Evolutionary conservation across 2,797 vertebrate genomes (phyloP), one percentile per base, ranked within the genome.

Genomic region (Thunnus albacares): DNA sequence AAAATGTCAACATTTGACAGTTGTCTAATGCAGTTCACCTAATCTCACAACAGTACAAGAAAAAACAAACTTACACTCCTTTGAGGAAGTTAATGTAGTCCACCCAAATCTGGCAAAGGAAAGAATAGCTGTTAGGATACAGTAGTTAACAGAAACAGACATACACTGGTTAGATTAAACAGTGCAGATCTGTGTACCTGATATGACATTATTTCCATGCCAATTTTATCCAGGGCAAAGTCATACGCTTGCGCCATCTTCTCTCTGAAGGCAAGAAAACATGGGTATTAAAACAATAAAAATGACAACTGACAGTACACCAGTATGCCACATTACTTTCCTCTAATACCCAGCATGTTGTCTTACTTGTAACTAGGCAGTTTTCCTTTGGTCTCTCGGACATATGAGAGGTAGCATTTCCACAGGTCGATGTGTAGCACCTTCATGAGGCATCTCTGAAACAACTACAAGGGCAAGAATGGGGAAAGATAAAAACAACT

Each of bases 151-250:
- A 79, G 5, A 57, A 59, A 26, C 4, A 17, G 2, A 60, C 1
- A 58, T 2, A 49, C 10, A 73, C 24, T 18, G 6, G 33, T 9
- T n/a, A 0, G 8, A 70, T 55, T 43, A 14, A 35, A 71, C 0
- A 2, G 4, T 1, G 26, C 41, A 22, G 15, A 76, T 67, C 6
- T 55, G 10, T 43, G 75, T 96, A 99, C 98, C 97, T 99, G 98
- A 90, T 99, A 99, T 62, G 98, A 99, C 98, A 99, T 99, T 79
- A 99, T 99, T 95, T 99, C 98, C 98, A 99, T 99, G 91, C 98
- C 98, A 87, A 99, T 99, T 96, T 99, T 99, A 95, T 99, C 98
- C 86, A 99, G 94, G 78, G 98, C 98, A 94, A 99, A 99, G 94
- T 99, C 98, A 89, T 99, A 99, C 0, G 98, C 98, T 94, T 99